Percentiles rank a stretch among this genome's conserved stretches.
Conservation (phyloP, 2,888 invertebrate genomes). For the Callimorpha dominula region DNA sequence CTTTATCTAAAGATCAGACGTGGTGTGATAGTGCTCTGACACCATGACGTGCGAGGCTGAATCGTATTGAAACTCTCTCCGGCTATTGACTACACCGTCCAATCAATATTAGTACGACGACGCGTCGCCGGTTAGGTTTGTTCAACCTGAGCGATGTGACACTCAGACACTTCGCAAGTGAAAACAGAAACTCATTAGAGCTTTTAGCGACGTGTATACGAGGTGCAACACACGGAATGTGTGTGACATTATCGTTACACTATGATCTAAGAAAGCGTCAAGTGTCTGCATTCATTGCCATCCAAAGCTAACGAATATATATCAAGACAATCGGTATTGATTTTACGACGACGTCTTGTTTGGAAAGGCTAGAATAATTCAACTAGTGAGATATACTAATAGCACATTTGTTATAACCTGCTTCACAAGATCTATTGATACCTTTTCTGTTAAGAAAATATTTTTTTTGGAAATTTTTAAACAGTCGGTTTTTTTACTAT, state of each 20-base stretch:
- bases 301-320: slow-evolving; percentile 50
- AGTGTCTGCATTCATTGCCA: slow-evolving; percentile 42
- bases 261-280: slow-evolving; percentile 62
- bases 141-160: slow-evolving; percentile 56
- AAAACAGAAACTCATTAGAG: slow-evolving; percentile 76
- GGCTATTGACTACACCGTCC: slow-evolving; percentile 64
- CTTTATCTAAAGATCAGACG: slow-evolving; percentile 74
- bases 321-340: slow-evolving; percentile 55
- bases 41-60: slow-evolving; percentile 57
- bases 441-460: too few relatives aligned
- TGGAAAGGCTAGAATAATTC: slow-evolving; percentile 37
- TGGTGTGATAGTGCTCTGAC: slow-evolving; percentile 53
- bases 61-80: slow-evolving; percentile 69
- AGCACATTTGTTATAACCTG: too few relatives aligned
- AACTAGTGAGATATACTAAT: slow-evolving; percentile 39
- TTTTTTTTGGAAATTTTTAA: background rate
- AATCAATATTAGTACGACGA: slow-evolving; percentile 72
- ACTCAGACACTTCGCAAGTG: slow-evolving; percentile 66
- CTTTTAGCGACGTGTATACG: slow-evolving; percentile 68
- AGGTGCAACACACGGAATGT: slow-evolving; percentile 60
- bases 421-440: too few relatives aligned
- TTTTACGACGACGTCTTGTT: slow-evolving; percentile 53
- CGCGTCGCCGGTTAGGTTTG: slow-evolving; percentile 52
- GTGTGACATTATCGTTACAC: slow-evolving; percentile 60
- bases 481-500: background rate